A percentile compares a stretch with the other conserved stretches of the same genome.
Conservation (phyloP, 2,113 vertebrate species). For the Progne subis region DNA sequence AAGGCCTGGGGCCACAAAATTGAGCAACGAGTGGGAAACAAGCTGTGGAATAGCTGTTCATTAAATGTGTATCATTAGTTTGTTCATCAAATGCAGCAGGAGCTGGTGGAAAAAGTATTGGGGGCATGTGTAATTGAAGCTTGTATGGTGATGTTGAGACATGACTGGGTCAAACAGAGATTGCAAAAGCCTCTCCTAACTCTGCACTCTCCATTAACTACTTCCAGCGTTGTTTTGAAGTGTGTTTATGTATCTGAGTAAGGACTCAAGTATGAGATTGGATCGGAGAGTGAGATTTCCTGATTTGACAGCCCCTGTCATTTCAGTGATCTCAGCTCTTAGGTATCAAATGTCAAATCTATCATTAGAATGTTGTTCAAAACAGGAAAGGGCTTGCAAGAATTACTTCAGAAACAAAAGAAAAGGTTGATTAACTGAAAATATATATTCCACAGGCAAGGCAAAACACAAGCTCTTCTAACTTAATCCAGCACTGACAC, state of each 20-base stretch:
- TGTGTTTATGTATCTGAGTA: background rate
- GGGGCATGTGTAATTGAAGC: background rate
- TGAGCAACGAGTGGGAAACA: background rate
- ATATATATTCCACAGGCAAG: background rate
- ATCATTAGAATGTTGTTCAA: background rate
- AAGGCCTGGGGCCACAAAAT: constrained; percentile 17
- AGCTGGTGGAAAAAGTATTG: background rate
- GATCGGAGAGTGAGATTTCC: background rate
- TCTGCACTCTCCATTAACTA: background rate
- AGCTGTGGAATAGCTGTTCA: background rate
- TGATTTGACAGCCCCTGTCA: background rate
- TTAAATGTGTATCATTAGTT: background rate
- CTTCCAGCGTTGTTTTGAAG: background rate
- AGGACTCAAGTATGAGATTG: background rate
- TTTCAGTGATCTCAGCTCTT: background rate
- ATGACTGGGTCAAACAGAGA: background rate
- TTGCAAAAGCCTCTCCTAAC: background rate
- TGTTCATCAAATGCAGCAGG: background rate
- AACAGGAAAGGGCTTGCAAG: background rate
- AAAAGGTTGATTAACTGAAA: background rate
- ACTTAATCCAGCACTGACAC: background rate
- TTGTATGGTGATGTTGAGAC: background rate
- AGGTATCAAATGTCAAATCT: background rate
- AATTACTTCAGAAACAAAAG: background rate
- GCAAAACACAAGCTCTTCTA: rapidly evolving